phyloP scores from a whole-genome alignment of 2,113 vertebrate genomes.

The Trematomus loennbergii region DNA sequence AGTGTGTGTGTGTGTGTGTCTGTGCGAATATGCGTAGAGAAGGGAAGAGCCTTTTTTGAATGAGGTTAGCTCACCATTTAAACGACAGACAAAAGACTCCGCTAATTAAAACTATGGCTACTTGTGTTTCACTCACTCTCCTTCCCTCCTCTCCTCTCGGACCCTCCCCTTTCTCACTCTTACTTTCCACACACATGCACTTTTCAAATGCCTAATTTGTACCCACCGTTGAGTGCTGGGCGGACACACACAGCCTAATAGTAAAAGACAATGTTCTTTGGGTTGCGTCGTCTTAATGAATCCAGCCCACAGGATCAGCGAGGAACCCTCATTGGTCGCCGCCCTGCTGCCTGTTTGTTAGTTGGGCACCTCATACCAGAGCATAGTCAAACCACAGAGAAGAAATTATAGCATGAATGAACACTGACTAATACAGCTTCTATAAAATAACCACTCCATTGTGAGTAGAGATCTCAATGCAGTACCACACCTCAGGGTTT shows the following conservation, averaged over 20 bases:
- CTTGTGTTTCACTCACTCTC: constrained; percentile 61
- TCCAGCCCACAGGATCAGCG: constrained; percentile 8
- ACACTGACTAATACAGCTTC: constrained; percentile 56
- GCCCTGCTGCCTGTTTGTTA: constrained; percentile 46
- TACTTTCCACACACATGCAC: constrained; percentile 44
- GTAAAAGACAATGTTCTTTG: constrained; percentile 48
- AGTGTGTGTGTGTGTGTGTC: constrained; percentile 8
- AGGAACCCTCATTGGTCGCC: constrained; percentile 21
- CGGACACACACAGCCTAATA: constrained; percentile 32
- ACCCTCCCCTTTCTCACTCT: constrained; percentile 48
- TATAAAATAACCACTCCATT: constrained; percentile 61
- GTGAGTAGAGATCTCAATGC: constrained; percentile 44
- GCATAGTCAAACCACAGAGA: constrained; percentile 27
- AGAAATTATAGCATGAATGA: constrained; percentile 63
- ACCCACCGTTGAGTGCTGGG: constrained; percentile 21
- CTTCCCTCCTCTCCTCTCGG: constrained; percentile 22
- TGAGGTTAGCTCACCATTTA: constrained; percentile 74
- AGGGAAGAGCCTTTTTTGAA: constrained; percentile 52
- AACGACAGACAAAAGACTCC: constrained; percentile 60
- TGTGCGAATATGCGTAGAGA: constrained; percentile 26
- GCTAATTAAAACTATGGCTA: constrained; percentile 77
- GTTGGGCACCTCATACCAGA: constrained; percentile 41
- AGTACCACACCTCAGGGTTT: constrained; percentile 60
- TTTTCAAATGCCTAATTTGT: constrained; percentile 54
- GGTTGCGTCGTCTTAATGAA: constrained; percentile 21